A percentile compares a stretch with the other conserved stretches of the same genome.
phyloP scores from a whole-genome alignment of 2,113 vertebrate species.

The Colinus virginianus region DNA sequence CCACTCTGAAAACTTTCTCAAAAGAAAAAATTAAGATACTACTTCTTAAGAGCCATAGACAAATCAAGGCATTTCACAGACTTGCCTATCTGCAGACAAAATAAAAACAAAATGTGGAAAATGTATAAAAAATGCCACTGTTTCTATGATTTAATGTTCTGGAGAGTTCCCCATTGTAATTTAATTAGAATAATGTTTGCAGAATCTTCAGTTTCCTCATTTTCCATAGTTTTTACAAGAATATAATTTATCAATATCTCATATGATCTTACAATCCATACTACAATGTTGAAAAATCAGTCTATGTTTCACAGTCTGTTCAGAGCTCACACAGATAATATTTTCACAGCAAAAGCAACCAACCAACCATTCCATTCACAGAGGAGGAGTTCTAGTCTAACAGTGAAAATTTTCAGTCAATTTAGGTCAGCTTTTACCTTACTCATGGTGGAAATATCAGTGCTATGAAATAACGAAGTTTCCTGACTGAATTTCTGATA shows the following conservation, averaged over 20 bases:
- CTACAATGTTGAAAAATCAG: neutral
- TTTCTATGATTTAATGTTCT: neutral
- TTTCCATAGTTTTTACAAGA: neutral
- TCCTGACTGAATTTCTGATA: conserved; percentile 31
- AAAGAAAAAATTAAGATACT: neutral
- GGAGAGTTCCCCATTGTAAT: neutral
- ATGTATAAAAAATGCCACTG: neutral
- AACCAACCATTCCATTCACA: neutral
- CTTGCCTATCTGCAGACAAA: neutral
- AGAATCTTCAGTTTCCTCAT: neutral
- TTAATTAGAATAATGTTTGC: neutral
- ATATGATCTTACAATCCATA: neutral
- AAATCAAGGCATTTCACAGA: neutral
- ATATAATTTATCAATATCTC: neutral
- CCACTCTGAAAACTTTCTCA: neutral
- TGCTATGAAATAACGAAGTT: neutral
- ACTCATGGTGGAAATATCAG: neutral
- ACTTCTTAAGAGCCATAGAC: neutral
- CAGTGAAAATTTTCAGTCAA: neutral
- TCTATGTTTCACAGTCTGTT: neutral
- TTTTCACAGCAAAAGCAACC: neutral
- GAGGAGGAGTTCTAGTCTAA: neutral
- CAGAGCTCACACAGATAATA: neutral
- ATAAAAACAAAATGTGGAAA: neutral
- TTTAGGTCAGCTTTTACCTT: neutral